Evolutionary conservation across 2,888 invertebrate species (phyloP).

Genomic region (Cephus rjabovi): DNA sequence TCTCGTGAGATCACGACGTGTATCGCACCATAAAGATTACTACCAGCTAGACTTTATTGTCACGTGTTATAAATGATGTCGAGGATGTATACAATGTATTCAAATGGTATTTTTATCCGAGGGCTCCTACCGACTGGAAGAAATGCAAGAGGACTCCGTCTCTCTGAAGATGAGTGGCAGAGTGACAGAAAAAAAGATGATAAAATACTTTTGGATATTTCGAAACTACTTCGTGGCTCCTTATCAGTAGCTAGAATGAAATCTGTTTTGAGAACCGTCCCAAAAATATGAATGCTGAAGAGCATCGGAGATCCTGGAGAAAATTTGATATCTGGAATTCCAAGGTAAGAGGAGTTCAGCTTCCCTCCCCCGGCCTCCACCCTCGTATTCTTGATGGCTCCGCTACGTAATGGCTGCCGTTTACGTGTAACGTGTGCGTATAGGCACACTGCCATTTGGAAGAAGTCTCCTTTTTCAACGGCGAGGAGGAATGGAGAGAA

Average conservation of each 20-base stretch:
- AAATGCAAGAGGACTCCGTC: slow-evolving; percentile 28
- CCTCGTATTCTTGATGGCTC: background rate
- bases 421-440: background rate
- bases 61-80: slow-evolving; percentile 64
- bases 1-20: slow-evolving; percentile 32
- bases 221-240: background rate
- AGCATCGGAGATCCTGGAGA: background rate
- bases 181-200: slow-evolving; percentile 24
- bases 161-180: slow-evolving; percentile 18
- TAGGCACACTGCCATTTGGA: slow-evolving; percentile 26
- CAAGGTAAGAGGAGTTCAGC: background rate
- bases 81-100: slow-evolving; percentile 50
- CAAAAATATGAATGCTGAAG: background rate
- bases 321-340: background rate
- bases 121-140: slow-evolving; percentile 57
- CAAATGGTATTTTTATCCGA: slow-evolving; percentile 64
- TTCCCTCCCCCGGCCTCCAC: background rate
- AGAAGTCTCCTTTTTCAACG: slow-evolving; percentile 28
- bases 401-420: slow-evolving; percentile 2
- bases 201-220: background rate
- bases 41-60: slow-evolving; percentile 62
- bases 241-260: background rate
- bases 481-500: slow-evolving; percentile 7
- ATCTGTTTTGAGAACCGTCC: background rate
- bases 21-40: slow-evolving; percentile 63